Evolutionary conservation across 2,888 invertebrate species (phyloP).

Genomic region (Ecliptopera silaceata): DNA sequence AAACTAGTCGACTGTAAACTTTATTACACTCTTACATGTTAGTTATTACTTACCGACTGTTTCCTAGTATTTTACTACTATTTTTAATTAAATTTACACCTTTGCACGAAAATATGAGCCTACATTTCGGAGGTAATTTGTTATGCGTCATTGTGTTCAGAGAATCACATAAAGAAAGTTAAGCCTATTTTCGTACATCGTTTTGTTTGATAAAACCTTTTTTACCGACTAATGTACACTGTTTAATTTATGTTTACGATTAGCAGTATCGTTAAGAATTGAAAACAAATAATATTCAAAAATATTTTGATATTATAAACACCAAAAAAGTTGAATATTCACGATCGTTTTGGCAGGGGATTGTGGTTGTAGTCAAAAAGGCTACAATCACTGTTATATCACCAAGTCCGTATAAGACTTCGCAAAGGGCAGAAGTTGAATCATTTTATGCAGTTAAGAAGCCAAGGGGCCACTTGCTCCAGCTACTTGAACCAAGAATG

Average conservation of each 20-base stretch:
- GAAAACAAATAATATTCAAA: too few species aligned
- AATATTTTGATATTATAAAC: too few species aligned
- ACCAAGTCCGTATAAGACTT: not conserved
- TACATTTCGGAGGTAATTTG: too few species aligned
- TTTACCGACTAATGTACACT: too few species aligned
- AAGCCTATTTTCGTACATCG: too few species aligned
- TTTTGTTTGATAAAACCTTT: too few species aligned
- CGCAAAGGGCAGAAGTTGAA: constrained; percentile 10
- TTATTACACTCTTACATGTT: constrained; percentile 21
- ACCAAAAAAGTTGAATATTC: too few species aligned
- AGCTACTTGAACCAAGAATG: constrained; percentile 52
- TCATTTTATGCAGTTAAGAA: constrained; percentile 9
- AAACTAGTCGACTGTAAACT: constrained; percentile 22
- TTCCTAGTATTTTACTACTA: constrained; percentile 3
- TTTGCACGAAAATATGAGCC: not conserved
- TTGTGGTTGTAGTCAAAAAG: not conserved
- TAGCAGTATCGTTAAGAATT: too few species aligned
- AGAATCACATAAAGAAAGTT: too few species aligned
- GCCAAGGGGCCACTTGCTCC: constrained; percentile 31
- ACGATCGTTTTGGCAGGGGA: not conserved
- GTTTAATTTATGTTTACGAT: too few species aligned
- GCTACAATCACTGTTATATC: not conserved
- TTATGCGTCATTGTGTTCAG: too few species aligned
- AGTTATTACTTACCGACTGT: not conserved
- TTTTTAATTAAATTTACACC: not conserved